Evolutionary conservation across 2,113 vertebrate genomes (phyloP).

Genomic region (Ptychochromis oligacanthus): DNA sequence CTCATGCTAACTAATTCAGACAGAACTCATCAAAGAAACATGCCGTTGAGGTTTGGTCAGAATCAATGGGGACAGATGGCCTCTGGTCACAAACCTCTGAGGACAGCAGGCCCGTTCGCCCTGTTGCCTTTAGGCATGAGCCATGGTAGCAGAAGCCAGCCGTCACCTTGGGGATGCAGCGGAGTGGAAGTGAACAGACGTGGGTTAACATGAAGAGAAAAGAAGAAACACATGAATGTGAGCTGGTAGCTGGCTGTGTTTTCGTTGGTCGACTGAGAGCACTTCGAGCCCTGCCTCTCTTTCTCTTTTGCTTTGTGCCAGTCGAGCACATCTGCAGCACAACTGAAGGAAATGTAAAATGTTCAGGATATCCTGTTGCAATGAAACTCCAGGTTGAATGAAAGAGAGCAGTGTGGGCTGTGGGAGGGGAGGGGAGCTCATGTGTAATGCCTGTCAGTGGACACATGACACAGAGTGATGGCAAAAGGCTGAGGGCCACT

Average conservation of each 20-base stretch:
- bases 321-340: slow-evolving; percentile 74
- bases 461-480: slow-evolving; percentile 51
- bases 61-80: slow-evolving; percentile 65
- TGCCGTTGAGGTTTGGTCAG: slow-evolving; percentile 60
- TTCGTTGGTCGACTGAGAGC: slow-evolving; percentile 44
- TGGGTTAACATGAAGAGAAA: slow-evolving; percentile 69
- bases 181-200: slow-evolving; percentile 61
- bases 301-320: slow-evolving; percentile 44
- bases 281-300: slow-evolving; percentile 25
- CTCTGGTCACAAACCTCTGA: slow-evolving; percentile 60
- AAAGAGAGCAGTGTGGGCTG: slow-evolving; percentile 52
- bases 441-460: slow-evolving; percentile 61
- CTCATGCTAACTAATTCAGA: slow-evolving; percentile 67
- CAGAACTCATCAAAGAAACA: slow-evolving; percentile 80
- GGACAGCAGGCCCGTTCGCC: slow-evolving; percentile 48
- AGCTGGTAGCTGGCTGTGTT: slow-evolving; percentile 36
- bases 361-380: slow-evolving; percentile 80
- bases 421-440: slow-evolving; percentile 40
- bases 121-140: slow-evolving; percentile 57
- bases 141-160: slow-evolving; percentile 45
- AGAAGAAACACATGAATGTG: slow-evolving; percentile 54
- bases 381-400: slow-evolving; percentile 71
- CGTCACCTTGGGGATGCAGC: slow-evolving; percentile 64
- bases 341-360: slow-evolving; percentile 76
- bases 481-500: slow-evolving; percentile 26